phyloP scores from a whole-genome alignment of 2,113 vertebrate species.

The Ceyx margarethae region DNA sequence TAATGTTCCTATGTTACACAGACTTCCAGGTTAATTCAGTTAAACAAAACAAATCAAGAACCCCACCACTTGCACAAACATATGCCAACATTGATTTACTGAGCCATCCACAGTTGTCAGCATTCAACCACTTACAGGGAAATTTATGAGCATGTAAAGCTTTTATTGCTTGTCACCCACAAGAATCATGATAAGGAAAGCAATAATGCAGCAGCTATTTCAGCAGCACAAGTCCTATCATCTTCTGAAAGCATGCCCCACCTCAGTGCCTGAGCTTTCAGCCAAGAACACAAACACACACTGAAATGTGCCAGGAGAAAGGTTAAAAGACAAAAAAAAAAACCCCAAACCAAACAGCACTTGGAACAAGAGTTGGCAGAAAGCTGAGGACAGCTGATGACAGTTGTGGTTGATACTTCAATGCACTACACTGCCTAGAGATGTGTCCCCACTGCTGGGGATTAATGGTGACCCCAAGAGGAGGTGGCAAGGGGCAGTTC shows the following conservation, averaged over 20 bases:
- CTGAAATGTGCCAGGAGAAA: background rate
- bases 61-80: background rate
- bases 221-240: background rate
- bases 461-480: background rate
- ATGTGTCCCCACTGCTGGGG: background rate
- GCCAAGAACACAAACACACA: conserved; percentile 1
- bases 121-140: conserved; percentile 41
- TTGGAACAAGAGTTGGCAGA: background rate
- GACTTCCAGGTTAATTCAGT: background rate
- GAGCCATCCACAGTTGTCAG: conserved; percentile 34
- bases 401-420: background rate
- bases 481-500: background rate
- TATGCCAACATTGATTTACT: conserved; percentile 40
- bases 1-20: background rate
- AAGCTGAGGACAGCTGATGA: background rate
- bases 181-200: conserved; percentile 57
- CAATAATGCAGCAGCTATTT: conserved; percentile 28
- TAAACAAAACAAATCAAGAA: background rate
- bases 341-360: background rate
- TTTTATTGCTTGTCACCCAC: conserved; percentile 53
- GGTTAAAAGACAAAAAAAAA: background rate
- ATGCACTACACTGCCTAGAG: background rate
- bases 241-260: background rate
- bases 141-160: conserved; percentile 56
- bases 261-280: background rate